These are phyloP conservation scores for Neoscelio sp. DNA, from an alignment of 2,888 invertebrate genomes.

Conservation along the genomic window DNA sequence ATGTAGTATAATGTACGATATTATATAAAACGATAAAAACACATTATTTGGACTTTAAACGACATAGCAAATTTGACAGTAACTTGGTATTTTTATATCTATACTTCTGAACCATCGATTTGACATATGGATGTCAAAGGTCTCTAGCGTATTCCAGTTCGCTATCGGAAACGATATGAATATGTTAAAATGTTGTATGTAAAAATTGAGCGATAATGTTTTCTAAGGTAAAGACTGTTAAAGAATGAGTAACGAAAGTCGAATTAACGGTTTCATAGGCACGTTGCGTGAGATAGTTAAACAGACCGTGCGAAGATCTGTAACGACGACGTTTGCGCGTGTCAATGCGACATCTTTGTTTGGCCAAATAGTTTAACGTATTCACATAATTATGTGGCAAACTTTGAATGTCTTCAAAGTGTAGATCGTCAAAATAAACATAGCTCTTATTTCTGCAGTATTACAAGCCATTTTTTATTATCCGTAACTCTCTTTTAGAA, in stretches of 20 bases:
- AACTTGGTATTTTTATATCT: no score
- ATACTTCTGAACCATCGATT: no score
- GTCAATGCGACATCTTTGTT: constrained; percentile 79
- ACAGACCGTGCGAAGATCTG: constrained; percentile 79
- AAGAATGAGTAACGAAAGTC: constrained; percentile 31
- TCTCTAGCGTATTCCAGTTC: no score
- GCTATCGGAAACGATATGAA: no score
- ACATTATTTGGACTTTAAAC: no score
- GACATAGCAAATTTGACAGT: no score
- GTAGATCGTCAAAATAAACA: constrained; percentile 55
- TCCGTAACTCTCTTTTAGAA: no score
- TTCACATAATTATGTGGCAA: constrained; percentile 81
- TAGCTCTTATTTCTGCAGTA: constrained; percentile 19
- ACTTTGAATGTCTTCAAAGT: constrained; percentile 79
- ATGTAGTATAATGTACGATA: no score
- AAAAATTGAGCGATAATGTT: background rate
- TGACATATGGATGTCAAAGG: background rate
- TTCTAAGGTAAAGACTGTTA: background rate
- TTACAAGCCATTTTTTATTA: background rate
- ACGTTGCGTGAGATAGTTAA: constrained; percentile 81
- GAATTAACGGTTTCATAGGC: constrained; percentile 55
- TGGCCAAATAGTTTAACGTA: constrained; percentile 82
- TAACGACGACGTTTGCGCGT: constrained; percentile 76
- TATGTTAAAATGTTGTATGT: background rate
- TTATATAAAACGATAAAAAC: no score